phyloP scores from a whole-genome alignment of 2,797 vertebrate species.

The Thunnus albacares region DNA sequence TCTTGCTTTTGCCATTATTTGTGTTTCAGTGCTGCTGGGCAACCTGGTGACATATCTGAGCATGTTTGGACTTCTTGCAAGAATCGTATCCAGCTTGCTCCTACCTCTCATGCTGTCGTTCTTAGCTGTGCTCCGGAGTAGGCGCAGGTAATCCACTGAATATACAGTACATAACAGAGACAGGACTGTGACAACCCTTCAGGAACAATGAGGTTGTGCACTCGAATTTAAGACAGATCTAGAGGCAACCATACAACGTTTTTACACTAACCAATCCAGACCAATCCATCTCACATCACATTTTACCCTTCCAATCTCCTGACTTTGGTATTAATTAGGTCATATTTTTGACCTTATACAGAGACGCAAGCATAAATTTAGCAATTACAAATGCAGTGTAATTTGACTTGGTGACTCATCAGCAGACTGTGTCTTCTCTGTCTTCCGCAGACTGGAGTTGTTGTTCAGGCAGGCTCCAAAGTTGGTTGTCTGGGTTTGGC shows the following conservation, averaged over 20 bases:
- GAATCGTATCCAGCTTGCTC: slow-evolving; percentile 66
- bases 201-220: background rate
- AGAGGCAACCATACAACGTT: background rate
- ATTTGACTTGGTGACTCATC: background rate
- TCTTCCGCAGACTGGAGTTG: slow-evolving; percentile 60
- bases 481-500: slow-evolving; percentile 72
- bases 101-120: slow-evolving; percentile 65
- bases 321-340: background rate
- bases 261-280: background rate
- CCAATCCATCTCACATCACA: background rate
- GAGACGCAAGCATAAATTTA: background rate
- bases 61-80: slow-evolving; percentile 57
- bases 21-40: slow-evolving; percentile 70
- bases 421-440: background rate
- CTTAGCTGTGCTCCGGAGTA: slow-evolving; percentile 45
- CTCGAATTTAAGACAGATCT: background rate
- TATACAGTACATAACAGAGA: background rate
- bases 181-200: background rate
- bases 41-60: slow-evolving; percentile 60
- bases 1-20: slow-evolving; percentile 8
- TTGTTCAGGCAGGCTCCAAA: slow-evolving; percentile 27
- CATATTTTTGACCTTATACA: background rate
- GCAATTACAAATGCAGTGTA: background rate
- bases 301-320: background rate
- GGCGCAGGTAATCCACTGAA: slow-evolving; percentile 65